Base-by-base conservation (phyloP, 2,113 vertebrate species). In the Dipodomys stephensi region DNA sequence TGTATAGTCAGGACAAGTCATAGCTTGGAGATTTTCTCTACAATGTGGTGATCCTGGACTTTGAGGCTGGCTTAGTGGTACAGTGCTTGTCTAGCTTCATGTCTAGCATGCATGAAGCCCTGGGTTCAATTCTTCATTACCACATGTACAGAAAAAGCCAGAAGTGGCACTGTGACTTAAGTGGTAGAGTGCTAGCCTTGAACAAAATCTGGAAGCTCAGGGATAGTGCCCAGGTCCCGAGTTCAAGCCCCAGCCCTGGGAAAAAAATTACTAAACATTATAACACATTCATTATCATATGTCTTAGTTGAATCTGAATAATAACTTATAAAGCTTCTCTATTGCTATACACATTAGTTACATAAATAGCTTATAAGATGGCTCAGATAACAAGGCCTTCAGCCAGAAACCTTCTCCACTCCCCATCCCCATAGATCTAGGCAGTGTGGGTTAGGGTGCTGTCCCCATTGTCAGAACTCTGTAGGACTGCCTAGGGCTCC, bases 1-100 rank as follows among this genome's bases (percentile, higher is more conserved):
- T 80, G 67, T 30, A 27, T 57, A 15, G 13, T 16, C 30, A 27
- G 65, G 30, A n/a, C 8, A 84, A 46, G 30, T 85, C 68, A 39
- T 71, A 27, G 72, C 57, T 79, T 76, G 46, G n/a, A 87, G 67
- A 12, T 69, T 64, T 16, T 74, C 94, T 94, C 72, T 53, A 32
- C 27, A 60, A 77, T 25, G 39, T 13, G 64, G 9, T 74, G 22
- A 76, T 57, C 22, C 16, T n/a, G 87, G 44, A 67, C 64, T 94
- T 87, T 22, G 67, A 91, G 39, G 39, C 39, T 39, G 39, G 4
- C 39, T 39, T 39, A 39, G 39, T 39, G 39, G 5, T 39, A 39
- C 39, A 39, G 39, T 39, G 39, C 39, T 39, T 39, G 39, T 39
- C 39, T 39, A 39, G 39, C 39, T 39, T 39, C 39, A 39, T 39